Base-by-base conservation (phyloP, 2,797 vertebrate genomes). In the Lithobates sylvaticus region DNA sequence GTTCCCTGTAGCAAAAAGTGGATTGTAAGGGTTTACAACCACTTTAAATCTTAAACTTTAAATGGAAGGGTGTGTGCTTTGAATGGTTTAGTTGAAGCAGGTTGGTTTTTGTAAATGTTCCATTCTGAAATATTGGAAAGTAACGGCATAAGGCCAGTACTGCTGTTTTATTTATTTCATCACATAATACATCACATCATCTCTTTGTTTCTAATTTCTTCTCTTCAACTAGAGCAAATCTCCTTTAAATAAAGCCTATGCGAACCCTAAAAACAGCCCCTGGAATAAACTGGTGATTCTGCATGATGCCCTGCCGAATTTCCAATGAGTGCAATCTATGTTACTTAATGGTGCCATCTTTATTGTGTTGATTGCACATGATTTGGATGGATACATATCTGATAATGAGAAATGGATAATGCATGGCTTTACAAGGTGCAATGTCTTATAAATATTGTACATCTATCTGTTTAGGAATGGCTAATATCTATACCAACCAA, bases 281-380 rank as follows among this genome's bases (percentile, higher is more conserved):
- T 90, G 90, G 65, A 86, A 72, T 44, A 88, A 91, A 86, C 86
- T 84, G 93, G 92, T 95, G 93, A 96, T 93, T 94, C 92, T 86
- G 75, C 86, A 74, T 87, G 84, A 9, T 18, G 86, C 86, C 87
- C 26, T 88, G 69, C 72, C 50, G 88, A 47, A 68, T 61, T 83
- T 78, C n/a, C 81, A 42, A 10, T 64, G 1, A 10, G 27, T 87
- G 85, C 68, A 12, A 13, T 54, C 29, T 88, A 21, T 83, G 12
- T 76, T 78, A 58, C 67, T 77, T 84, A 50, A 18, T n/a, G 15
- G n/a, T 29, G 9, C 36, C 5, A 42, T 71, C 36, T 10, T 10
- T 26, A 12, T 54, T 65, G 61, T 71, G n/a, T 32, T 54, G 32
- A 23, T 39, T 71, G 0, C 81, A 76, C 0, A 0, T 88, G 26